These are phyloP conservation scores for Pseudomyrmex dendroicus DNA, from an alignment of 1,140 invertebrate species.

Conservation along the genomic window DNA sequence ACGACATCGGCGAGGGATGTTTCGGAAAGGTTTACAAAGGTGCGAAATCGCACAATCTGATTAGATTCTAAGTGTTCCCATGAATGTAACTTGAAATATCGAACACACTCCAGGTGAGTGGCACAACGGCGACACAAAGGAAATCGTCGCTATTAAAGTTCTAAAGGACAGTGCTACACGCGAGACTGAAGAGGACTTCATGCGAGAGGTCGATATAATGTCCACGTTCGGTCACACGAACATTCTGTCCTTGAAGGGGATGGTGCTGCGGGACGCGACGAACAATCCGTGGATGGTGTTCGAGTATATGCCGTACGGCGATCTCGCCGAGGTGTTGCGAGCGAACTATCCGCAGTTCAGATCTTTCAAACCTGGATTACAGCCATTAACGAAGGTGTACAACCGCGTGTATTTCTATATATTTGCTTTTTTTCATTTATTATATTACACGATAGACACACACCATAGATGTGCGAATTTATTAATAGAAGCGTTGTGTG, in stretches of 20 bases:
- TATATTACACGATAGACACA: background rate
- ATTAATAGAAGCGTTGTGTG: conserved; percentile 10
- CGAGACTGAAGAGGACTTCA: conserved; percentile 94
- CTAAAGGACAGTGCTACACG: conserved; percentile 92
- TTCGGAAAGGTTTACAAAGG: conserved; percentile 97
- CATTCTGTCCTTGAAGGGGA: conserved; percentile 93
- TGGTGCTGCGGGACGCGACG: conserved; percentile 90
- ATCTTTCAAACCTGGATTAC: conserved; percentile 80
- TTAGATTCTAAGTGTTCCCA: no score
- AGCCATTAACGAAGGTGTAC: conserved; percentile 83
- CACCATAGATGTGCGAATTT: background rate
- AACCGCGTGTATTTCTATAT: background rate
- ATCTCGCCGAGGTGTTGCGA: conserved; percentile 93
- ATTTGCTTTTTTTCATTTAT: background rate
- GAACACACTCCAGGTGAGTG: conserved; percentile 85
- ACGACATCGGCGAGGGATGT: conserved; percentile 95
- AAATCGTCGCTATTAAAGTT: conserved; percentile 93
- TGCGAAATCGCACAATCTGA: conserved; percentile 77
- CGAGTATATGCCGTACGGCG: conserved; percentile 96
- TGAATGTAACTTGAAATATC: no score
- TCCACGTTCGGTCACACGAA: conserved; percentile 94
- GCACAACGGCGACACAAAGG: conserved; percentile 82
- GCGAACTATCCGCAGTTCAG: conserved; percentile 86
- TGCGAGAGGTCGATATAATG: conserved; percentile 96
- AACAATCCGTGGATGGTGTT: conserved; percentile 96